Evolutionary conservation across 2,797 vertebrate species (phyloP).

Genomic region (Podarcis siculus): DNA sequence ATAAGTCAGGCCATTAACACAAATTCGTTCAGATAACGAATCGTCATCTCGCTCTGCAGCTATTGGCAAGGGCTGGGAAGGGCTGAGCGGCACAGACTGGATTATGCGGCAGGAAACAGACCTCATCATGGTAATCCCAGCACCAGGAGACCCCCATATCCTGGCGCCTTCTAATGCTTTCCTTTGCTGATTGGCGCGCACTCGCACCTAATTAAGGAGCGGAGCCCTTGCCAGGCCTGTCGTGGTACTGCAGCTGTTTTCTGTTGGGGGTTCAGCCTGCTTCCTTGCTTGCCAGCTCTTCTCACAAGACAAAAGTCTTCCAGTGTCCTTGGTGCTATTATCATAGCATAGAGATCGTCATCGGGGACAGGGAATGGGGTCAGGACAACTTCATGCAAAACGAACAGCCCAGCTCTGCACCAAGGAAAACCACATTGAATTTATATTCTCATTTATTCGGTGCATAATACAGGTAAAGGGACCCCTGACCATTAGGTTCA

Average conservation of each 20-base stretch:
- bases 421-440: neutral
- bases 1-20: neutral
- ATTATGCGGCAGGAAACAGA: constrained; percentile 30
- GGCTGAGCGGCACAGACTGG: neutral
- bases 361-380: neutral
- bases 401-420: neutral
- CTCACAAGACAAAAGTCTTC: neutral
- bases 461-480: neutral
- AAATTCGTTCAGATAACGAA: neutral
- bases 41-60: neutral
- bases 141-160: constrained; percentile 27
- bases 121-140: neutral
- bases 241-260: constrained; percentile 39
- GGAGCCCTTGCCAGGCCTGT: neutral
- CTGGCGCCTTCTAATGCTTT: neutral
- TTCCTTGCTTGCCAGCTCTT: neutral
- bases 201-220: constrained; percentile 29
- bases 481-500: too few relatives aligned
- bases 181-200: neutral
- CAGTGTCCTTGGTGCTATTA: constrained; percentile 51
- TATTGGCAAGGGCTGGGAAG: neutral
- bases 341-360: constrained; percentile 53
- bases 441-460: neutral
- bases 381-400: neutral
- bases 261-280: neutral